Evolutionary conservation across 2,797 vertebrate genomes (phyloP).

Genomic region (Ptychadena robeensis): DNA sequence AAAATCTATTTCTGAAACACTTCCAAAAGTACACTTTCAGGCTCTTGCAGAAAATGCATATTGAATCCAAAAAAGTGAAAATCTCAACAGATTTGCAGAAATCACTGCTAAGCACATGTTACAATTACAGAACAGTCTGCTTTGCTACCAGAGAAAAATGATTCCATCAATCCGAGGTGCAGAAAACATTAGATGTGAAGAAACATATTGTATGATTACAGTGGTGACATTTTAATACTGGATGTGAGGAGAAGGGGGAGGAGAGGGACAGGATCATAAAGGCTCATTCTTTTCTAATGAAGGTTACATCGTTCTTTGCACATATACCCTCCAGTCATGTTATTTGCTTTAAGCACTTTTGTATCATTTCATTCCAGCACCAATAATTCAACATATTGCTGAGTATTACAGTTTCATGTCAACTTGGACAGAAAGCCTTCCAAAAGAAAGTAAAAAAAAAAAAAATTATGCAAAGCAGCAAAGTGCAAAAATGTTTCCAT

Average conservation of each 20-base stretch:
- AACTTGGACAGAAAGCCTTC: conserved; percentile 62
- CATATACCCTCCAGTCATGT: conserved; percentile 25
- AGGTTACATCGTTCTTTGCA: conserved; percentile 33
- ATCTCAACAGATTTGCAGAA: conserved; percentile 40
- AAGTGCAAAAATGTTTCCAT: too few relatives aligned
- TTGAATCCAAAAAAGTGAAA: conserved; percentile 37
- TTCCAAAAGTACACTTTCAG: conserved; percentile 26
- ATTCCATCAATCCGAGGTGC: conserved; percentile 31
- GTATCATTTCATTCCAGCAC: conserved; percentile 64
- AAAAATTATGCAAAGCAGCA: background rate
- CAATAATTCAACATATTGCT: conserved; percentile 50
- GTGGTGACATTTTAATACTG: conserved; percentile 50
- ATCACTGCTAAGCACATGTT: conserved; percentile 42
- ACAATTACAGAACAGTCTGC: conserved; percentile 24
- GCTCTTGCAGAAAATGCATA: conserved; percentile 5
- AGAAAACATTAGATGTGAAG: conserved; percentile 35
- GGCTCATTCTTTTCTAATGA: conserved; percentile 40
- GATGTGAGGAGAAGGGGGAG: conserved; percentile 23
- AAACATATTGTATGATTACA: conserved; percentile 41
- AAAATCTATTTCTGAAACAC: conserved; percentile 28
- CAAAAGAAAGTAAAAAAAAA: conserved; percentile 56
- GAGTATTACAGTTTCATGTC: conserved; percentile 63
- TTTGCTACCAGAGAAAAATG: conserved; percentile 29
- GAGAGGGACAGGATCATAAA: conserved; percentile 10
- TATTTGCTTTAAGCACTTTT: conserved; percentile 51